Evolutionary conservation across 2,113 vertebrate species (phyloP).

Genomic region (Syrmaticus mikado): DNA sequence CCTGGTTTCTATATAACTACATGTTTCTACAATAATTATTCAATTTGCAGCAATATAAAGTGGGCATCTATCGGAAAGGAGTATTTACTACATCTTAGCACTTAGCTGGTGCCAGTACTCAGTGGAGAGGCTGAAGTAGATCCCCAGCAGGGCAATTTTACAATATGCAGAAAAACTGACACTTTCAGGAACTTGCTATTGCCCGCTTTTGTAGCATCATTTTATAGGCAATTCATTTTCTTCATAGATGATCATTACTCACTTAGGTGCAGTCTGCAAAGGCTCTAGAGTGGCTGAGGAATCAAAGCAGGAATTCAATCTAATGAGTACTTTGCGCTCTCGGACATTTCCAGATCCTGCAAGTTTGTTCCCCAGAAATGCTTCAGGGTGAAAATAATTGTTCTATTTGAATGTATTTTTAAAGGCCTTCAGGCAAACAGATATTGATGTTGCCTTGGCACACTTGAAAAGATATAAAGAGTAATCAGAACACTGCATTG

Average conservation of each 20-base stretch:
- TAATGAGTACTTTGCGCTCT: not conserved
- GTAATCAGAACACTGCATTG: not conserved
- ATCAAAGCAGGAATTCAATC: not conserved
- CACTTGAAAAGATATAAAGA: not conserved
- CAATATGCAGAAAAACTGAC: not conserved
- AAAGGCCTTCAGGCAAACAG: not conserved
- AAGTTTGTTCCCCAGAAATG: fast-evolving
- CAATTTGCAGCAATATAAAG: not conserved
- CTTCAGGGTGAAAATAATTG: not conserved
- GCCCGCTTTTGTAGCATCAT: not conserved
- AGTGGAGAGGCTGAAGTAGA: not conserved
- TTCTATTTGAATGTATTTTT: not conserved
- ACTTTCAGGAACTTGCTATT: not conserved
- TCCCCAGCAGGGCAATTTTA: not conserved
- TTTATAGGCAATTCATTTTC: not conserved
- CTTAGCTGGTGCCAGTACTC: not conserved
- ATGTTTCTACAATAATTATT: not conserved
- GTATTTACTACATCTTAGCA: not conserved
- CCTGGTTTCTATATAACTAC: not conserved
- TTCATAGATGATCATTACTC: not conserved
- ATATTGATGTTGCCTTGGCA: not conserved
- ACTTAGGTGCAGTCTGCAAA: fast-evolving
- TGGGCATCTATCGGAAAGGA: not conserved
- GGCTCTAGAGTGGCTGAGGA: not conserved
- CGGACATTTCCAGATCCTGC: not conserved